Percentiles rank a stretch among this genome's conserved stretches.
Evolutionary conservation across 2,113 vertebrate species (phyloP).

Genomic region (Strix aluco): DNA sequence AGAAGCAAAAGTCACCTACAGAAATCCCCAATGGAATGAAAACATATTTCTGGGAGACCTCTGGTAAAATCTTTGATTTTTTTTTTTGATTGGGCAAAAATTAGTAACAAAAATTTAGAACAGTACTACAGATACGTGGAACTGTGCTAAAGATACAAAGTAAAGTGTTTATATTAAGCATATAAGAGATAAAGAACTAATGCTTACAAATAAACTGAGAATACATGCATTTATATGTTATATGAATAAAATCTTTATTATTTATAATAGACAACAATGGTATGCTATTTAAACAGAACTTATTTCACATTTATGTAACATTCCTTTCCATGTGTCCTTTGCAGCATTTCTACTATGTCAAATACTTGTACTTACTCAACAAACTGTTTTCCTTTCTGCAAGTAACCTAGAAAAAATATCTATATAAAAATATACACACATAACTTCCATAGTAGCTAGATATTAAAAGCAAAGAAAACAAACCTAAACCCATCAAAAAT

Average conservation of each 20-base stretch:
- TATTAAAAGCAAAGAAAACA: constrained; percentile 12
- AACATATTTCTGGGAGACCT: neutral
- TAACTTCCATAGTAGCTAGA: neutral
- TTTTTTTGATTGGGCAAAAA: neutral
- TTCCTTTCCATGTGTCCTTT: neutral
- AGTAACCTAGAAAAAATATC: neutral
- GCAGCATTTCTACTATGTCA: neutral
- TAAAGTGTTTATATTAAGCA: neutral
- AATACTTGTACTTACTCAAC: neutral
- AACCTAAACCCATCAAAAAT: neutral
- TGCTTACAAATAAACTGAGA: neutral
- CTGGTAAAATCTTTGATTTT: neutral
- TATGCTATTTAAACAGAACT: neutral
- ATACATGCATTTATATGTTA: neutral
- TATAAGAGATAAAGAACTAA: neutral
- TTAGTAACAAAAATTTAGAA: neutral
- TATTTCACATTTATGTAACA: neutral
- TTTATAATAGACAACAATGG: neutral
- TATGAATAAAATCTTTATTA: neutral
- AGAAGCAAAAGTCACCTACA: neutral
- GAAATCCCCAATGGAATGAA: neutral
- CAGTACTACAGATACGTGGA: neutral
- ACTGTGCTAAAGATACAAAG: neutral
- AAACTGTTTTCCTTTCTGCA: neutral
- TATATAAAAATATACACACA: neutral